Base-by-base conservation (phyloP, 2,797 vertebrate genomes). In the Lacerta viridis region DNA sequence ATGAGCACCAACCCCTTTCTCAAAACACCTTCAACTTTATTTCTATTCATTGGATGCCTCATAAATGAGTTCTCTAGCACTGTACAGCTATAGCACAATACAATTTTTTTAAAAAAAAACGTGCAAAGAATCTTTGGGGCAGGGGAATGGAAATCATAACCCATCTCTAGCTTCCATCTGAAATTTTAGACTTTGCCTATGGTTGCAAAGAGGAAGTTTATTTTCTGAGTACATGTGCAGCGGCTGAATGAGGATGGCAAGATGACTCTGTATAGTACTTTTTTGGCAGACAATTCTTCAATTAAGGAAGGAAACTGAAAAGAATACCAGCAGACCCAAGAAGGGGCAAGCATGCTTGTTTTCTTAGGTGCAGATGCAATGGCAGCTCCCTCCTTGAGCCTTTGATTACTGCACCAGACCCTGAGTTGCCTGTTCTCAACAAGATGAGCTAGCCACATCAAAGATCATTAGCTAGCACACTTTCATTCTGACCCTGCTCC, bases 201-300 rank as follows among this genome's bases (percentile, higher is more conserved):
- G 50, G 27, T 33, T 2, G 69, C n/a, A 50, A 46, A 55, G 46
- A 46, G 23, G 75, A 50, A 3, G 27, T n/a, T 50, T 55, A 9
- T 55, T 55, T 79, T 33, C 77, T 1, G 2, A 55, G 46, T 15
- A 8, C 13, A 17, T 15, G 29, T 55, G 50, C 43, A 6, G 27
- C 9, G 29, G 27, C 50, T 20, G 29, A 15, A 18, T 20, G n/a
- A 59, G 33, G n/a, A 33, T 33, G 77, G 29, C 50, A 79, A 13
- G n/a, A 33, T 29, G 33, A 76, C 66, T 7, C 89, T 0, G 0
- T n/a, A 9, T 0, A 0, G 75, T 4, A 23, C 61, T 83, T 25
- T 27, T 83, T 20, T 25, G 64, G 11, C 7, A 41, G 83, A 86
- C 85, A 87, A 33, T 29, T 23, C 43, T 85, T 36, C n/a, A 76